Evolutionary conservation across 2,797 vertebrate species (phyloP), one percentile per base, ranked within the genome.

Genomic region (Acestrorhynchus altus): DNA sequence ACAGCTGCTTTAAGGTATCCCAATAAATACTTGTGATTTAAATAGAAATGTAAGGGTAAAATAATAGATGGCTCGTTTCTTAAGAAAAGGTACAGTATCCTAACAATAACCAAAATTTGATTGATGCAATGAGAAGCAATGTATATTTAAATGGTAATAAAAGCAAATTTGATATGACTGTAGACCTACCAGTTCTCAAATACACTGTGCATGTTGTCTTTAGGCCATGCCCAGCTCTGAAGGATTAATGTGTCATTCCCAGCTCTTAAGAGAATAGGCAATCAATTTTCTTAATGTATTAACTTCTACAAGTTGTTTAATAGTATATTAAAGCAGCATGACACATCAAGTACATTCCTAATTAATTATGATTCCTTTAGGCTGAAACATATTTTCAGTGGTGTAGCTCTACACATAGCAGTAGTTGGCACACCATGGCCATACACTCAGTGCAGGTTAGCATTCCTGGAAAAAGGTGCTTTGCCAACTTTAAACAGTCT

Each of bases 241-340:
- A 49, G 63, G 61, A 67, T 82, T 79, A 52, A 76, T 72, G 20
- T 42, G 70, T 73, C 26, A 71, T 72, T 78, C 54, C 35, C 63
- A 73, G 39, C 59, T 61, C 59, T 26, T 72, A 72, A 79, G 79
- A 56, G 66, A 52, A 54, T n/a, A 65, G 70, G 72, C 64, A 76
- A 78, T 83, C 72, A n/a, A 71, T 82, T 83, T 79, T 82, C 57
- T 74, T 57, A 78, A 76, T 65, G 42, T 63, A 82, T 82, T 81
- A 83, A 69, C 78, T 78, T 73, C 40, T 39, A 81, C 39, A 63
- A 78, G 80, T 51, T 76, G 51, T 69, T 83, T 82, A 83, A 78
- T 81, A 67, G 69, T 72, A 47, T 76, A 76, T 78, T 83, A 63
- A 77, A 81, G 81, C 80, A 70, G 56, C 69, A 77, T 49, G 63